Base-by-base conservation (phyloP, 2,797 vertebrate species). In the Scyliorhinus canicula region DNA sequence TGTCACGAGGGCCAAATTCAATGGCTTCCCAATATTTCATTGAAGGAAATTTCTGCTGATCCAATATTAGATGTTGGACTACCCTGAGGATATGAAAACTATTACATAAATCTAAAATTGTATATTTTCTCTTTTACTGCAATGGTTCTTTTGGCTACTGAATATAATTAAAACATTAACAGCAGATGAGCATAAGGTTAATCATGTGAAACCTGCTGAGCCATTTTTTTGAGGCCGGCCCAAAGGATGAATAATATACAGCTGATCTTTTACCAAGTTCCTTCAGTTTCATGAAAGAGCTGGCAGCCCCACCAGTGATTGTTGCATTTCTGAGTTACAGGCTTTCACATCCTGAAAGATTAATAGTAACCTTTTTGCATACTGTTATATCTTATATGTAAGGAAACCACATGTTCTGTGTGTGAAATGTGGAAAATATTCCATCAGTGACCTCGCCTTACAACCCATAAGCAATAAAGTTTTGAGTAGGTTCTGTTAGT, bases 391-490 rank as follows among this genome's bases (percentile, higher is more conserved):
- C 4, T 16, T 31, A 35, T 91, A 63, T 65, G 35, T 93, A 93
- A 69, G 26, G 91, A 71, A 69, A 69, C 40, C 63, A 93, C 63
- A 47, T 93, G 91, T 47, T 47, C 63, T 28, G 40, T 50, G n/a
- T 71, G 65, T 71, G 44, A 65, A 40, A 93, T 93, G 63, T 93
- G 63, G 40, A 67, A 65, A 67, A 44, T 93, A 93, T 65, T 65
- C 60, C 60, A 93, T 93, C 60, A 93, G 60, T 93, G 91, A 65
- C 90, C 63, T 67, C 12, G 90, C 63, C 40, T 67, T n/a, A 40
- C 60, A 90, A 90, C 52, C 85, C 52, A 60, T 28, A 90, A 90
- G 86, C 86, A 90, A 47, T 67, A 93, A 93, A 65, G 63, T 93
- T 93, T 67, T 47, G 24, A 93, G 63, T 67, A 93, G 91, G 40